Evolutionary conservation across 2,888 invertebrate species (phyloP).

Genomic region (Rosalia funebris): DNA sequence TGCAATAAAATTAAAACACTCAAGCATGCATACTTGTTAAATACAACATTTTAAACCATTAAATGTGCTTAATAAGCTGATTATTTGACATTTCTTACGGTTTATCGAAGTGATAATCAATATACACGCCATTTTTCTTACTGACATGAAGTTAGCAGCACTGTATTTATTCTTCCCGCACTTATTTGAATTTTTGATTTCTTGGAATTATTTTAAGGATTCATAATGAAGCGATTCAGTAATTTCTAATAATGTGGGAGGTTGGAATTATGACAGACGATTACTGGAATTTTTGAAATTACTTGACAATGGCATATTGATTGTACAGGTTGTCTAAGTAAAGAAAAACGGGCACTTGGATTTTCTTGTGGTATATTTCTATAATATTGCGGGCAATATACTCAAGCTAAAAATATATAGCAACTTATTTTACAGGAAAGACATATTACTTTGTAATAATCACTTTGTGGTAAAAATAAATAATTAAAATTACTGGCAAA

Average conservation of each 20-base stretch:
- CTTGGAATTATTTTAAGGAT: neutral
- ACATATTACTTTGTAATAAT: no score
- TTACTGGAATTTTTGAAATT: slow-evolving; percentile 19
- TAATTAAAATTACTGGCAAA: no score
- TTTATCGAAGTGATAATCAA: slow-evolving; percentile 59
- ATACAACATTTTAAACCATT: slow-evolving; percentile 45
- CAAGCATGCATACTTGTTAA: slow-evolving; percentile 49
- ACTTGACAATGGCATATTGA: slow-evolving; percentile 14
- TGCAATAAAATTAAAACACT: slow-evolving; percentile 34
- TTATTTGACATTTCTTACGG: slow-evolving; percentile 60
- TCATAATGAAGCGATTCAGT: slow-evolving; percentile 4
- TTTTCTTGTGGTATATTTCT: no score
- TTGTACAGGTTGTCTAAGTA: no score
- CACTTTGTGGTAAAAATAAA: no score
- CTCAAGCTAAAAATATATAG: no score
- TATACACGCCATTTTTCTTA: slow-evolving; percentile 61
- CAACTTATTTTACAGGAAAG: no score
- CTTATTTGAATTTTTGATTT: slow-evolving; percentile 33
- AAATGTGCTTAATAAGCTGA: slow-evolving; percentile 48
- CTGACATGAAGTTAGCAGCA: slow-evolving; percentile 48
- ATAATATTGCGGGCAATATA: no score
- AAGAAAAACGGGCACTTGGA: no score
- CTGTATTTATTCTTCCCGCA: slow-evolving; percentile 39
- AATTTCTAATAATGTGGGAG: neutral
- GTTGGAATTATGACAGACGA: slow-evolving; percentile 13